Evolutionary conservation across 2,797 vertebrate genomes (phyloP).

Genomic region (Poecilia picta): DNA sequence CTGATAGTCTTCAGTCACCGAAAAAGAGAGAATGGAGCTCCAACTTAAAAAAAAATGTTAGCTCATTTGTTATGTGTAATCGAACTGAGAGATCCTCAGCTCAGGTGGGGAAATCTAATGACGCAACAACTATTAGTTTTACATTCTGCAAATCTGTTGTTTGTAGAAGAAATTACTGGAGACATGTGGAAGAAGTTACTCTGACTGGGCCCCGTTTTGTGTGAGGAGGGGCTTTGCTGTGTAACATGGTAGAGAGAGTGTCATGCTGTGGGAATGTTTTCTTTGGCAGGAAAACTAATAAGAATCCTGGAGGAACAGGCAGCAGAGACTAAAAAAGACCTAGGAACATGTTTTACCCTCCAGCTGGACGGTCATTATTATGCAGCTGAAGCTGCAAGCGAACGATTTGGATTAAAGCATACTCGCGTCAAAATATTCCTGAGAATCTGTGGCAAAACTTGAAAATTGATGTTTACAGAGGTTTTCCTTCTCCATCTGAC

Average conservation of each 20-base stretch:
- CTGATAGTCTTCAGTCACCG: not conserved
- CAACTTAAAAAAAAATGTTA: too few species aligned
- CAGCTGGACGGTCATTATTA: not conserved
- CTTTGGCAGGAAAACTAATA: not conserved
- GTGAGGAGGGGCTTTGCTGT: not conserved
- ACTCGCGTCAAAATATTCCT: too few species aligned
- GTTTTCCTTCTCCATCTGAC: not conserved
- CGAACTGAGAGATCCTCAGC: not conserved
- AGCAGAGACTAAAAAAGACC: not conserved
- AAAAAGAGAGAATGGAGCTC: too few species aligned
- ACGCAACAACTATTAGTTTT: not conserved
- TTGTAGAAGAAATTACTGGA: not conserved
- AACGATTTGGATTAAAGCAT: not conserved
- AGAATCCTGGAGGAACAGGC: not conserved
- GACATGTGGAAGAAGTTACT: not conserved
- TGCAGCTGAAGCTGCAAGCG: not conserved
- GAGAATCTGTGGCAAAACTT: not conserved
- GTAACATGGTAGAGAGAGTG: not conserved
- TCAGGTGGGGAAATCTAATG: not conserved
- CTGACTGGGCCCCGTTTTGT: not conserved
- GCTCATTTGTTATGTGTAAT: too few species aligned
- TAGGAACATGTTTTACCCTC: not conserved
- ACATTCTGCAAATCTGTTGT: not conserved
- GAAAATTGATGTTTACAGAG: not conserved
- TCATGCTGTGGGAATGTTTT: not conserved